Evolutionary conservation across 2,797 vertebrate species (phyloP).

Genomic region (Loriculus beryllinus): DNA sequence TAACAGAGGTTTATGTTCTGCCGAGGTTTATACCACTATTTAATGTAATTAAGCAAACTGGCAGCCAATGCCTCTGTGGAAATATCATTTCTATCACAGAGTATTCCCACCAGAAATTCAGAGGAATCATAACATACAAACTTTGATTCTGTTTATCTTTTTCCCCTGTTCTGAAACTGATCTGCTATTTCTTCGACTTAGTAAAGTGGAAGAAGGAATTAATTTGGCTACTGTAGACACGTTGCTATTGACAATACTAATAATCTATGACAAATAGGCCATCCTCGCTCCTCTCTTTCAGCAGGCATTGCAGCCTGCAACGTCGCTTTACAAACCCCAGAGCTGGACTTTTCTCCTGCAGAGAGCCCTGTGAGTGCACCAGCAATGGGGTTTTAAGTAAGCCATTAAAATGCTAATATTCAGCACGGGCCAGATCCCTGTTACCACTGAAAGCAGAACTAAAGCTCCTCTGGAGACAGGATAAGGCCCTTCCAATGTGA

Average conservation of each 20-base stretch:
- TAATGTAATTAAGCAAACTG: slow-evolving; percentile 77
- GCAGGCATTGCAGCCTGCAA: not conserved
- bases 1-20: slow-evolving; percentile 66
- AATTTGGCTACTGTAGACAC: slow-evolving; percentile 52
- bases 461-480: slow-evolving; percentile 59
- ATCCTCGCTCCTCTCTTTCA: not conserved
- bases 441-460: slow-evolving; percentile 48
- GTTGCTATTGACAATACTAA: slow-evolving; percentile 54
- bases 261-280: slow-evolving; percentile 54
- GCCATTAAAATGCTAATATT: slow-evolving; percentile 64
- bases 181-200: slow-evolving; percentile 60
- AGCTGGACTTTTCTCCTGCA: not conserved
- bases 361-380: not conserved
- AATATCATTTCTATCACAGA: slow-evolving; percentile 66
- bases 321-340: not conserved
- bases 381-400: slow-evolving; percentile 38
- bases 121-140: slow-evolving; percentile 55
- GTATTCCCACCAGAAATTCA: slow-evolving; percentile 74
- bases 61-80: slow-evolving; percentile 66
- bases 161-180: slow-evolving; percentile 47
- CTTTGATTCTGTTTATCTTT: slow-evolving; percentile 69
- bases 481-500: slow-evolving; percentile 55
- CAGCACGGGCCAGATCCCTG: slow-evolving; percentile 36
- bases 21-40: slow-evolving; percentile 69
- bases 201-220: slow-evolving; percentile 45